Conservation (phyloP, 1,140 invertebrate species). For the Stratiolaelaps scimitus region DNA sequence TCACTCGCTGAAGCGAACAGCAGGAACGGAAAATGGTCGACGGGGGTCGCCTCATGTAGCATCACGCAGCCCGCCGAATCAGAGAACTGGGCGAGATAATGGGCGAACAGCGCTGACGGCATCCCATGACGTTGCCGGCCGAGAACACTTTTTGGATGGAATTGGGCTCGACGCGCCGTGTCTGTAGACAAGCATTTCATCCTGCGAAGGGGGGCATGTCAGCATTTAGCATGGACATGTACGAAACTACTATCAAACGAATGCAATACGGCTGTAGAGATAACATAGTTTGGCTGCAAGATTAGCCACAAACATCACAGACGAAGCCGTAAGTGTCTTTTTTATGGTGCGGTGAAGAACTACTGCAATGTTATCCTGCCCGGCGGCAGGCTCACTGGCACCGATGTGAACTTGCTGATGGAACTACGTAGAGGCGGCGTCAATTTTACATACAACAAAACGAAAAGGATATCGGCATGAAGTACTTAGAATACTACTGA, state of each 20-base stretch:
- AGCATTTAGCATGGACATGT: background rate
- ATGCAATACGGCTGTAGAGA: background rate
- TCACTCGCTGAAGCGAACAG: background rate
- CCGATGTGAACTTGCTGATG: too few species aligned
- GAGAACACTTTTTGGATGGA: conserved; percentile 21
- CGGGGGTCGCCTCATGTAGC: background rate
- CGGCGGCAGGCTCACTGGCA: too few species aligned
- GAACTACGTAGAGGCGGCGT: too few species aligned
- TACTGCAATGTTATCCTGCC: too few species aligned
- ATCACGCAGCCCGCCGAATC: background rate
- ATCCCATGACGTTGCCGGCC: background rate
- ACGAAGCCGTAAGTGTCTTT: too few species aligned
- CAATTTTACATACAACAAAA: too few species aligned
- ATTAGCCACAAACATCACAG: background rate
- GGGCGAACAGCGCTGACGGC: background rate
- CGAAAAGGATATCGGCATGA: too few species aligned
- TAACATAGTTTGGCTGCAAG: background rate
- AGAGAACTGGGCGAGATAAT: background rate
- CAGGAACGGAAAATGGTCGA: background rate
- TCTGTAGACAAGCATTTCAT: background rate
- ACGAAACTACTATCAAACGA: background rate
- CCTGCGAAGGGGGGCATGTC: background rate
- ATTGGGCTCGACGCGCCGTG: background rate
- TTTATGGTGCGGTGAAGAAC: too few species aligned
- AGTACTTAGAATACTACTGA: too few species aligned